Percentiles rank a stretch among this genome's conserved stretches.
These are phyloP conservation scores for Aurelia sp. DNA, from an alignment of 30 jellyfish, hydroid and myxozoan species.

Conservation along the genomic window DNA sequence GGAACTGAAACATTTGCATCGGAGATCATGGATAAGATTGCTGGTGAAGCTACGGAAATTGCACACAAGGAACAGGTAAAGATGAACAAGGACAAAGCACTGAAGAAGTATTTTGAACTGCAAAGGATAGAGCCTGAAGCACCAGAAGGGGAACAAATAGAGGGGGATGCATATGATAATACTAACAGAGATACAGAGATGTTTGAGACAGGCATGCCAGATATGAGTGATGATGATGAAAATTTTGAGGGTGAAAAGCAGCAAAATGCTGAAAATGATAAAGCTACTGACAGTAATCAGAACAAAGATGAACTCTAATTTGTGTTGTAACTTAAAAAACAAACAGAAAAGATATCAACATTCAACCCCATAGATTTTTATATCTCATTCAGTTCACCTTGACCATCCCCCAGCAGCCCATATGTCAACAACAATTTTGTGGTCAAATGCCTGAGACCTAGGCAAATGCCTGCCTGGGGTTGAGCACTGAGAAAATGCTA, in stretches of 20 bases:
- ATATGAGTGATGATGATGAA: slow-evolving; percentile 51
- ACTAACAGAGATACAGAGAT: slow-evolving; percentile 49
- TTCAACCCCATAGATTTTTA: no score
- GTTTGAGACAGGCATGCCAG: slow-evolving; percentile 58
- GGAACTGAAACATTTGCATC: slow-evolving; percentile 71
- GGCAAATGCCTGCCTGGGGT: no score
- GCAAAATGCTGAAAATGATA: neutral
- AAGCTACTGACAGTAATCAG: neutral
- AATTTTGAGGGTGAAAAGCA: neutral
- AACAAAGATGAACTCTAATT: no score
- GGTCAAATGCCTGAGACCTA: no score
- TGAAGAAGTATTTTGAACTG: slow-evolving; percentile 18
- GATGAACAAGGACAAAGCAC: slow-evolving; percentile 33
- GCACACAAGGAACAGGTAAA: slow-evolving; percentile 15
- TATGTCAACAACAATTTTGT: no score
- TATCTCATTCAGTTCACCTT: no score
- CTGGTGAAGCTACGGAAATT: slow-evolving; percentile 39
- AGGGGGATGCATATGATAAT: slow-evolving; percentile 66
- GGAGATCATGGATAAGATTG: slow-evolving; percentile 32
- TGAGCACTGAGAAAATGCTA: no score
- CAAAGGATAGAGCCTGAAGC: slow-evolving; percentile 52
- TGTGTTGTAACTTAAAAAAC: no score
- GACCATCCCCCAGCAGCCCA: no score
- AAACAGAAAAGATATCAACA: no score
- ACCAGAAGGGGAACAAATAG: slow-evolving; percentile 56